Percentiles rank a stretch among this genome's conserved stretches.
Conservation (phyloP, 2,888 invertebrate genomes). For the Tubiluchus corallicola region DNA sequence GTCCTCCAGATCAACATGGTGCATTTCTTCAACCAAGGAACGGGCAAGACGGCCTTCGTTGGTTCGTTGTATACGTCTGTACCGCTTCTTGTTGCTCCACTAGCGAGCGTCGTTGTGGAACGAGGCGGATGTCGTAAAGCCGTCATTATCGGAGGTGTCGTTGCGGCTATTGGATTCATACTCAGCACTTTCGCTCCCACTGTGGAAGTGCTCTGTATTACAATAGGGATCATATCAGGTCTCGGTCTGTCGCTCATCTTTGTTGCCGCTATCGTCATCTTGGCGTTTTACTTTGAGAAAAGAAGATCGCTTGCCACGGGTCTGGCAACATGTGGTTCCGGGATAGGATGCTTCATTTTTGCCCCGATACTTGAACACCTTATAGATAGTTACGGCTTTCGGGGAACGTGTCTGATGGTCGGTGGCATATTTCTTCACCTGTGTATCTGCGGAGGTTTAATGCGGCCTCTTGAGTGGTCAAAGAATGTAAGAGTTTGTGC, state of each 20-base stretch:
- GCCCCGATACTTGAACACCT: slow-evolving; percentile 9
- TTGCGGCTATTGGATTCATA: slow-evolving; percentile 55
- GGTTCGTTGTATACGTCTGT: slow-evolving; percentile 2
- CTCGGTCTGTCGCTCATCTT: slow-evolving; percentile 10
- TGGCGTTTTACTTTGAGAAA: slow-evolving; percentile 11
- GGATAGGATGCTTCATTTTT: slow-evolving; percentile 9
- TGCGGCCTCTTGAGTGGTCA: slow-evolving; percentile 5
- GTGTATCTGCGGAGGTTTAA: slow-evolving; percentile 4
- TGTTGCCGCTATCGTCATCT: slow-evolving; percentile 11
- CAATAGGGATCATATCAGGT: slow-evolving; percentile 22
- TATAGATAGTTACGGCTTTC: slow-evolving; percentile 6
- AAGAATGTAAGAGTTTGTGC: no score
- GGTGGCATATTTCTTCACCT: slow-evolving; percentile 7
- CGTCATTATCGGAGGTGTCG: slow-evolving; percentile 53
- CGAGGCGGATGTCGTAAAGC: slow-evolving; percentile 31
- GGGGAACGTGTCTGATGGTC: slow-evolving; percentile 4
- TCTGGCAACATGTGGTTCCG: slow-evolving; percentile 8
- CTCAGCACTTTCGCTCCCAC: slow-evolving; percentile 50
- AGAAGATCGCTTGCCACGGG: slow-evolving; percentile 11
- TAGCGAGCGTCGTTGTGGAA: slow-evolving; percentile 10
- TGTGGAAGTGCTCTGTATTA: slow-evolving; percentile 55
- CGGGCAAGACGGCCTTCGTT: slow-evolving; percentile 8
- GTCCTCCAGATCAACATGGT: slow-evolving; percentile 7
- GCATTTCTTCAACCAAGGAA: slow-evolving; percentile 2
- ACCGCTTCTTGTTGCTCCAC: slow-evolving; percentile 7